These are phyloP conservation scores for Catagonus wagneri DNA, from an alignment of 2,113 vertebrate genomes.

Conservation along the genomic window DNA sequence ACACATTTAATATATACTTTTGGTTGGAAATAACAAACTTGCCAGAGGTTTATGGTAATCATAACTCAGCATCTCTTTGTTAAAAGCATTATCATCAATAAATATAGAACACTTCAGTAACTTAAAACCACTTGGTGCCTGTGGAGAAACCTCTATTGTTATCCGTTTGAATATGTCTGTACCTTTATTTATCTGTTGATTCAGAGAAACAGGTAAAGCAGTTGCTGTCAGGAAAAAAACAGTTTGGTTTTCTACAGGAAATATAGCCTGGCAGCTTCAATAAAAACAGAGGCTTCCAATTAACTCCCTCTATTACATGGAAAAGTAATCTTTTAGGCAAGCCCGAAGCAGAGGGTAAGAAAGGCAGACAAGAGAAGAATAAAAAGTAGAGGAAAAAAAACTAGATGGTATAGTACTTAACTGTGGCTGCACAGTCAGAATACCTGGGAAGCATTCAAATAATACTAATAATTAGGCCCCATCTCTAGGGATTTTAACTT, in stretches of 20 bases:
- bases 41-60: slow-evolving; percentile 27
- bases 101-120: slow-evolving; percentile 45
- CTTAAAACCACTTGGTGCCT: background rate
- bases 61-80: slow-evolving; percentile 43
- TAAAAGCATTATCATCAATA: slow-evolving; percentile 55
- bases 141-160: background rate
- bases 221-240: slow-evolving; percentile 55
- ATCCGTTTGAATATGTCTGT: slow-evolving; percentile 17
- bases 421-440: background rate
- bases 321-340: slow-evolving; percentile 62
- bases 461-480: background rate
- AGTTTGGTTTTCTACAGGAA: slow-evolving; percentile 62
- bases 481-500: background rate
- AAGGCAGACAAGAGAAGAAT: slow-evolving; percentile 48
- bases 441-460: background rate
- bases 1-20: background rate
- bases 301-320: slow-evolving; percentile 60
- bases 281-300: slow-evolving; percentile 73
- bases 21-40: slow-evolving; percentile 51
- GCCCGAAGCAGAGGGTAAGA: background rate
- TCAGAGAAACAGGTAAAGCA: slow-evolving; percentile 50
- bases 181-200: slow-evolving; percentile 68
- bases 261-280: slow-evolving; percentile 56
- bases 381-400: background rate
- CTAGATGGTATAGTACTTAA: background rate